Percentiles rank a stretch among this genome's conserved stretches.
phyloP scores from a whole-genome alignment of 2,797 vertebrate genomes.

The Decapterus maruadsi region DNA sequence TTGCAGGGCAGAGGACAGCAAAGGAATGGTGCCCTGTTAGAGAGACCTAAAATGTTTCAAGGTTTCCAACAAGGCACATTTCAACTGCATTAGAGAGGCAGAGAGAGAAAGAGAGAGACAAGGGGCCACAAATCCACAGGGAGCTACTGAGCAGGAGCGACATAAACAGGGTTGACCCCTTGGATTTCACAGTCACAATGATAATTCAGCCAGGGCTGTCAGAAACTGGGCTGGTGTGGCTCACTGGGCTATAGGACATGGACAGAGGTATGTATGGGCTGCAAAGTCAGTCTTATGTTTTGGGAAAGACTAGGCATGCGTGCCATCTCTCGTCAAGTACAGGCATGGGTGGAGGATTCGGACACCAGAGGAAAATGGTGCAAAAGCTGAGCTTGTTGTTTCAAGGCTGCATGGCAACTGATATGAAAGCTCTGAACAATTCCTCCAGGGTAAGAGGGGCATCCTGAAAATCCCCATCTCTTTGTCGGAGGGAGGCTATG shows the following conservation, averaged over 20 bases:
- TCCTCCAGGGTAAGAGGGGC: conserved; percentile 48
- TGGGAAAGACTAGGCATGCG: background rate
- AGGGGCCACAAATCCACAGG: conserved; percentile 33
- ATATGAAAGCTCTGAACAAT: conserved; percentile 66
- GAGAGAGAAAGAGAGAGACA: conserved; percentile 30
- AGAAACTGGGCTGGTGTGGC: conserved; percentile 16
- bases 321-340: conserved; percentile 45
- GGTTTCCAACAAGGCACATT: conserved; percentile 45
- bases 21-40: conserved; percentile 34
- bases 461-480: conserved; percentile 60
- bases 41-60: conserved; percentile 52
- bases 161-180: conserved; percentile 33
- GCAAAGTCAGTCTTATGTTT: conserved; percentile 19
- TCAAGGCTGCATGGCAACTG: conserved; percentile 57
- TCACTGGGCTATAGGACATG: conserved; percentile 3
- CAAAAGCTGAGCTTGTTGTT: conserved; percentile 62
- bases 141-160: conserved; percentile 40
- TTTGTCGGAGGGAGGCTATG: conserved; percentile 55
- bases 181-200: conserved; percentile 48
- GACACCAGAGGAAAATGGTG: conserved; percentile 35
- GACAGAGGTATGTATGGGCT: conserved; percentile 46
- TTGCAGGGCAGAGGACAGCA: conserved; percentile 43
- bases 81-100: conserved; percentile 41
- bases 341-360: conserved; percentile 48
- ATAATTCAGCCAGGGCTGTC: conserved; percentile 41